phyloP scores from a whole-genome alignment of 2,797 vertebrate genomes.

The Sebastes paucispinis region DNA sequence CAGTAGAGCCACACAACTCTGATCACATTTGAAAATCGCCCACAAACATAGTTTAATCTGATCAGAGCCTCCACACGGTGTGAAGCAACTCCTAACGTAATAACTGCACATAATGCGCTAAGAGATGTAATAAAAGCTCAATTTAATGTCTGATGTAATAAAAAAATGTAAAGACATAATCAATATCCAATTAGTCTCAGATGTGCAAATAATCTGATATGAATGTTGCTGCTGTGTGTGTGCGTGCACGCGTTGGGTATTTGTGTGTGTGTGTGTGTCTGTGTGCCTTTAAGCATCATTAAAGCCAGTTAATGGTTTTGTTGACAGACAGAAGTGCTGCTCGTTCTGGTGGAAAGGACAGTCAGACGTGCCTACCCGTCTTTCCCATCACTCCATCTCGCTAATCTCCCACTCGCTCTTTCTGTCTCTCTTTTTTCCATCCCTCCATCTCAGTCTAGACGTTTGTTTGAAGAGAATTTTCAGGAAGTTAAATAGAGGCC shows the following conservation, averaged over 20 bases:
- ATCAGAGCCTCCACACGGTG: background rate
- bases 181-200: constrained; percentile 24
- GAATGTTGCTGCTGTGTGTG: background rate
- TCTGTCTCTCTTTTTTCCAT: background rate
- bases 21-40: background rate
- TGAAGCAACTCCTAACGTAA: background rate
- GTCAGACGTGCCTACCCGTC: constrained; percentile 30
- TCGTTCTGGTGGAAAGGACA: constrained; percentile 65
- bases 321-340: constrained; percentile 55
- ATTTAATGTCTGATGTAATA: constrained; percentile 28
- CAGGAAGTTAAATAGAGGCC: background rate
- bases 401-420: constrained; percentile 2
- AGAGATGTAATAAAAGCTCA: constrained; percentile 20
- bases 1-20: background rate
- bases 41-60: background rate
- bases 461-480: background rate
- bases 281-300: constrained; percentile 44
- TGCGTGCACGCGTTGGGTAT: background rate
- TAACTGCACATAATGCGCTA: constrained; percentile 1
- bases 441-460: background rate
- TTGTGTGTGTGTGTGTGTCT: background rate
- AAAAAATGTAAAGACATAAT: constrained; percentile 5
- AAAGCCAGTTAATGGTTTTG: constrained; percentile 60
- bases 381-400: constrained; percentile 27
- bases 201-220: background rate